These are phyloP conservation scores for Sipunculus nudus DNA, from an alignment of 2,888 invertebrate genomes.

Conservation along the genomic window DNA sequence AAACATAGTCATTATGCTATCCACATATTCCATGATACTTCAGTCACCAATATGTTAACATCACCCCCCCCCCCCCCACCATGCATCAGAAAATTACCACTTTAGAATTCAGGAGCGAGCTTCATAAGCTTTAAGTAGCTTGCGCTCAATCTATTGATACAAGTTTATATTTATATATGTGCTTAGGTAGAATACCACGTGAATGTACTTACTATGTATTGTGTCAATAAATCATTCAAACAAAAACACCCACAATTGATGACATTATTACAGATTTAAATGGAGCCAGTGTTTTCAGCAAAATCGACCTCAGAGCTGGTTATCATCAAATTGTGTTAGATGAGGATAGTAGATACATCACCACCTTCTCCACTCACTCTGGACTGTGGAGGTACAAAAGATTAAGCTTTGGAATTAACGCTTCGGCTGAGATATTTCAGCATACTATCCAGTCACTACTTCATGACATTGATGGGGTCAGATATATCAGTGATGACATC, in stretches of 20 bases:
- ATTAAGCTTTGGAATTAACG: constrained; percentile 23
- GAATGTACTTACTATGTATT: too few relatives aligned
- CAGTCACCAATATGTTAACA: too few relatives aligned
- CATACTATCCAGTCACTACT: constrained; percentile 16
- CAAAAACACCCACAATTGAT: constrained; percentile 17
- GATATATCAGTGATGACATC: constrained; percentile 23
- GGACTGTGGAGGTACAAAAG: constrained; percentile 29
- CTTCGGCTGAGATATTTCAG: constrained; percentile 21
- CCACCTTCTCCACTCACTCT: constrained; percentile 33
- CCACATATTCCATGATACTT: too few relatives aligned
- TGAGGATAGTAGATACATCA: constrained; percentile 27
- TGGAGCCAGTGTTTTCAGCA: constrained; percentile 16
- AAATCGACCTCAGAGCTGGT: constrained; percentile 10
- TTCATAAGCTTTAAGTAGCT: too few relatives aligned
- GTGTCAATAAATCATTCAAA: too few relatives aligned
- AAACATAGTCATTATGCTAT: too few relatives aligned
- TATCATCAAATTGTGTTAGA: constrained; percentile 14
- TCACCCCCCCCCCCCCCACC: too few relatives aligned
- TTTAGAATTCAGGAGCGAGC: too few relatives aligned
- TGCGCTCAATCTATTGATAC: too few relatives aligned
- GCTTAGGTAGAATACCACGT: too few relatives aligned
- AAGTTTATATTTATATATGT: too few relatives aligned
- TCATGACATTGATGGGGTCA: constrained; percentile 9
- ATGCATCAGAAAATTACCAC: too few relatives aligned
- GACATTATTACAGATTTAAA: constrained; percentile 20